These are phyloP conservation scores for Drosophila watanabei DNA, from an alignment of 1,140 invertebrate genomes.

Conservation along the genomic window DNA sequence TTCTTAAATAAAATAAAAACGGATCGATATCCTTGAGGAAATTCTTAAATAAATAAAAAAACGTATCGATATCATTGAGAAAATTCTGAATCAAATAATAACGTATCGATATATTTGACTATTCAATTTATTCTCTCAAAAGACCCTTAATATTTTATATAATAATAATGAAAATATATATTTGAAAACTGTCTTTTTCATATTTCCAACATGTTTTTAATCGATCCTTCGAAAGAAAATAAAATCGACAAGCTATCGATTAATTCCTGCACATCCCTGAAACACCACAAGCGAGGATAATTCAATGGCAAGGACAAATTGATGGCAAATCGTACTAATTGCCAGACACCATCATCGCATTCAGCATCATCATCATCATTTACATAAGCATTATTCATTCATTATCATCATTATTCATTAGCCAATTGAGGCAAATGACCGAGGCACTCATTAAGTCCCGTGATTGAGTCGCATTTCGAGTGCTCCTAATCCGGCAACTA, in stretches of 20 bases:
- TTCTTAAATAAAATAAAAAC: too few species aligned
- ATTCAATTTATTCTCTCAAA: too few species aligned
- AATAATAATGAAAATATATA: too few species aligned
- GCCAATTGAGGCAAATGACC: conserved; percentile 32
- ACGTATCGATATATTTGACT: too few species aligned
- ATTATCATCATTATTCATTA: conserved; percentile 12
- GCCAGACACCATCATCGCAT: conserved; percentile 23
- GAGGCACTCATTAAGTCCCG: conserved; percentile 35
- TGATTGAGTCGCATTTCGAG: conserved; percentile 27
- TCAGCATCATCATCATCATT: conserved; percentile 1
- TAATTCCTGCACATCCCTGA: background rate
- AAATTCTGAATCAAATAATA: too few species aligned
- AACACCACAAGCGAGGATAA: background rate
- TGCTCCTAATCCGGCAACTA: conserved; percentile 43
- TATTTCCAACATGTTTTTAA: background rate
- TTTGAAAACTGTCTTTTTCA: too few species aligned
- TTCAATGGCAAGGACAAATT: conserved; percentile 42
- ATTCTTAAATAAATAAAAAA: too few species aligned
- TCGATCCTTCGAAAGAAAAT: background rate
- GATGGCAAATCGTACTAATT: conserved; percentile 52
- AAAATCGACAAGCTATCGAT: background rate
- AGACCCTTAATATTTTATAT: too few species aligned
- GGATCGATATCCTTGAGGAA: too few species aligned
- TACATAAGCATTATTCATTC: background rate
- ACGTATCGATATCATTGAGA: too few species aligned